Conservation (phyloP, 2,113 vertebrate species). For the Centrocercus urophasianus region DNA sequence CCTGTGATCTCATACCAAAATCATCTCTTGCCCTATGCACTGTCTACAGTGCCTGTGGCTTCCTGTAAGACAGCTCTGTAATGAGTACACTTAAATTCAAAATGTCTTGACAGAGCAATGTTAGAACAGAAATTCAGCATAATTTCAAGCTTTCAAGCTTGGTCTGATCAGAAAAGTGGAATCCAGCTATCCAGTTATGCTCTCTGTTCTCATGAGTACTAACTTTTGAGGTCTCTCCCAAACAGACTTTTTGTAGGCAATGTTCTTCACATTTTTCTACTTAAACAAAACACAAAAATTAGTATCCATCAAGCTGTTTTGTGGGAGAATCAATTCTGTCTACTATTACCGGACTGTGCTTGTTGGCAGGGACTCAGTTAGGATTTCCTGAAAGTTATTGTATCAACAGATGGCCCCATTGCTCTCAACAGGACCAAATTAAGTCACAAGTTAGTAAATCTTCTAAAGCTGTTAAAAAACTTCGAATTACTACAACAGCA, state of each 20-base stretch:
- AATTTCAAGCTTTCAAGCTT: not conserved
- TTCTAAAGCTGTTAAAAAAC: not conserved
- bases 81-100: not conserved
- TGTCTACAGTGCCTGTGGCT: fast-evolving
- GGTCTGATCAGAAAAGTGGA: not conserved
- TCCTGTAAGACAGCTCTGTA: not conserved
- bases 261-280: slow-evolving; percentile 46
- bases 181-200: not conserved
- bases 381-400: not conserved
- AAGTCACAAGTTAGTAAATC: not conserved
- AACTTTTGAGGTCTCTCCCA: slow-evolving; percentile 39
- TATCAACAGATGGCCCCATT: not conserved
- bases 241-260: slow-evolving; percentile 34
- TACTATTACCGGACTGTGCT: not conserved
- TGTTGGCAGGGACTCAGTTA: not conserved
- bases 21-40: not conserved
- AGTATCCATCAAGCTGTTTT: slow-evolving; percentile 35
- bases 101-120: not conserved
- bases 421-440: not conserved
- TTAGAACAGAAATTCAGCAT: not conserved
- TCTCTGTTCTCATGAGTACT: not conserved
- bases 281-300: slow-evolving; percentile 41
- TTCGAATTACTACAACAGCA: not conserved
- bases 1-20: not conserved
- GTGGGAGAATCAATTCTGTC: slow-evolving; percentile 9